Conservation (phyloP, 2,113 vertebrate genomes). For the Eira barbara region DNA sequence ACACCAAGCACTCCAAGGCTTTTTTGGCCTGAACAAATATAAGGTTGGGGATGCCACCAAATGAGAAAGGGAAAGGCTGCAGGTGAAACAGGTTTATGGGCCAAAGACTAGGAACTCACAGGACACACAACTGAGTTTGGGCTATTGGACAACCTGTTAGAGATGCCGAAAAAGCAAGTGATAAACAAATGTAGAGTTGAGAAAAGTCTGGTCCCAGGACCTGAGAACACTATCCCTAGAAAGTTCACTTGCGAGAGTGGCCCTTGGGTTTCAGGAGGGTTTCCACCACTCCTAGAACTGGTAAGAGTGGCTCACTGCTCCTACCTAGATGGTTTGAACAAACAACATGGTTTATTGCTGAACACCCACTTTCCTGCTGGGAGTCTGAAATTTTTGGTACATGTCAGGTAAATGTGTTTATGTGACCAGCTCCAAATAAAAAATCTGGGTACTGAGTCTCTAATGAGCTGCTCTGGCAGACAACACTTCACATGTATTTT, state of each 20-base stretch:
- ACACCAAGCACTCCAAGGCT: background rate
- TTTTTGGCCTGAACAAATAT: background rate
- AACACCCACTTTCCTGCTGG: background rate
- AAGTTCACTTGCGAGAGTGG: background rate
- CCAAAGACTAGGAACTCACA: background rate
- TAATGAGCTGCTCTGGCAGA: background rate
- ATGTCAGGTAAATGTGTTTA: background rate
- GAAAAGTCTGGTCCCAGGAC: background rate
- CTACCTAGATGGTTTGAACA: background rate
- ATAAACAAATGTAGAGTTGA: background rate
- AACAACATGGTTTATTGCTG: background rate
- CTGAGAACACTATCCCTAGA: background rate
- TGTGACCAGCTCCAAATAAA: background rate
- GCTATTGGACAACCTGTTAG: background rate
- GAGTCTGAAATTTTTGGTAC: background rate
- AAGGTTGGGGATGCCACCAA: background rate
- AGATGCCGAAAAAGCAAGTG: background rate
- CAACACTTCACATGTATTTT: rapidly evolving
- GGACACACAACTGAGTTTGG: background rate
- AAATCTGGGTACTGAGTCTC: background rate
- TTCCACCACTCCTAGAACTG: background rate
- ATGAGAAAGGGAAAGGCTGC: background rate
- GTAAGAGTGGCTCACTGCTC: background rate
- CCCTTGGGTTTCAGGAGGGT: background rate
- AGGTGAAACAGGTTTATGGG: too few species aligned